phyloP scores from a whole-genome alignment of 2,888 invertebrate genomes.

The Drosophila melanocephala region DNA sequence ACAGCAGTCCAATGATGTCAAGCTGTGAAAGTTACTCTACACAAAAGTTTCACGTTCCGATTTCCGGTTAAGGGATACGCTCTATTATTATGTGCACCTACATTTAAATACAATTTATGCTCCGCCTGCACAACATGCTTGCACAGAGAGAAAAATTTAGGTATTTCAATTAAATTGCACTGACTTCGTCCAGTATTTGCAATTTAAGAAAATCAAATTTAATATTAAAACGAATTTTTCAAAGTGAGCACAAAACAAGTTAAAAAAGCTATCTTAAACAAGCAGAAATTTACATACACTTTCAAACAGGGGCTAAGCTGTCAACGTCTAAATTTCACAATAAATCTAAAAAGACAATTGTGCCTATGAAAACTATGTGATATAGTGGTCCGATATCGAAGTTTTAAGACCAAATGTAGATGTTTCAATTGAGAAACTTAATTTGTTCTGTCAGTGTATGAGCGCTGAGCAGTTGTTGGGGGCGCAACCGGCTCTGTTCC shows the following conservation, averaged over 20 bases:
- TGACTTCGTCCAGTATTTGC: not conserved
- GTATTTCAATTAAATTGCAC: not conserved
- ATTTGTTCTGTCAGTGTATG: not conserved
- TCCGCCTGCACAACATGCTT: constrained; percentile 52
- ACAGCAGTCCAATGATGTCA: constrained; percentile 5
- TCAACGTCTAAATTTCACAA: not conserved
- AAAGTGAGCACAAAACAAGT: not conserved
- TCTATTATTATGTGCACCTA: constrained; percentile 35
- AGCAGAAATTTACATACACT: not conserved
- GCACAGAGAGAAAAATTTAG: constrained; percentile 3
- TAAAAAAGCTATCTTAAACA: not conserved
- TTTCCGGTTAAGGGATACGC: constrained; percentile 37
- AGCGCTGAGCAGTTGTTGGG: not conserved
- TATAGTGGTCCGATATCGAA: not conserved
- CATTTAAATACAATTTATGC: constrained; percentile 57
- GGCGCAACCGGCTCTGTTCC: constrained; percentile 54
- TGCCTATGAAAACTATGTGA: not conserved
- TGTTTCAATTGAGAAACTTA: not conserved
- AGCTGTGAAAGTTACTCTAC: constrained; percentile 7
- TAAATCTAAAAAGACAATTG: not conserved
- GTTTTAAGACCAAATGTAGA: not conserved
- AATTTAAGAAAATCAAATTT: not conserved
- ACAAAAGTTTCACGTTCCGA: constrained; percentile 19
- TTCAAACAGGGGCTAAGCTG: not conserved
- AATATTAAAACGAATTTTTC: too few relatives aligned